Conservation (phyloP, 2,113 vertebrate genomes). For the Ovis aries region ARS-UI_Ramb_v3.0 NC_056059.1:33551001-33551500, state of each 20-base stretch:
- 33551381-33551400: fast-evolving
- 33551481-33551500: not conserved
- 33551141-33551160: not conserved
- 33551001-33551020: not conserved
- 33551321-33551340: too few relatives aligned
- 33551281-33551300: too few relatives aligned
- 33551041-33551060: not conserved
- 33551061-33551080: not conserved
- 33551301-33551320: too few relatives aligned
- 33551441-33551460: not conserved
- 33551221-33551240: not conserved
- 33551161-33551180: not conserved
- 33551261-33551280: fast-evolving
- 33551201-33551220: not conserved
- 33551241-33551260: too few relatives aligned
- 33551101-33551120: not conserved
- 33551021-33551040: not conserved
- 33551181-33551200: not conserved
- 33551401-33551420: too few relatives aligned
- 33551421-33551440: too few relatives aligned
- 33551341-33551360: too few relatives aligned
- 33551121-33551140: not conserved
- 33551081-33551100: not conserved
- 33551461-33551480: not conserved
- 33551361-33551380: too few relatives aligned